Percentiles rank a stretch among this genome's conserved stretches.
Evolutionary conservation across 2,113 vertebrate genomes (phyloP).

Genomic region (Recurvirostra avosetta): DNA sequence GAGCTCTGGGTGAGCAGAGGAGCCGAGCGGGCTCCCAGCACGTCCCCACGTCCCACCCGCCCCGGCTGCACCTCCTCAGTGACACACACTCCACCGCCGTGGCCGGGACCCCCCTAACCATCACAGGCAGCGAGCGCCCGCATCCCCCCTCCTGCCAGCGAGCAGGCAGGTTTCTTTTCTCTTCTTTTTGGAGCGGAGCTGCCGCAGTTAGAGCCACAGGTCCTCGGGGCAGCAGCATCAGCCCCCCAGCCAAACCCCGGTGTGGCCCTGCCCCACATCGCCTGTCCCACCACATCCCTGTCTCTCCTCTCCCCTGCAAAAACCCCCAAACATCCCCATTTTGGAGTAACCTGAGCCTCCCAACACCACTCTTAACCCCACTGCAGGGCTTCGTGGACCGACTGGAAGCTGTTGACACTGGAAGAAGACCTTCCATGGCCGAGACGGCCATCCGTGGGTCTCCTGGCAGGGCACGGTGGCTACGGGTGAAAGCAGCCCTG

Average conservation of each 20-base stretch:
- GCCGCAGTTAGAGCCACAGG: fast-evolving
- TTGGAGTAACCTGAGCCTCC: not conserved
- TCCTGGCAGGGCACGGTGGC: not conserved
- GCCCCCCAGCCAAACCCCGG: not conserved
- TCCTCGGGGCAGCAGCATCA: not conserved
- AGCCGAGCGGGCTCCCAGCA: not conserved
- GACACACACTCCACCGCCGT: fast-evolving
- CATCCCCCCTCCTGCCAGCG: not conserved
- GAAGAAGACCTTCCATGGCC: not conserved
- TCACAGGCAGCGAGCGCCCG: not conserved
- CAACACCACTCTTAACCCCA: not conserved
- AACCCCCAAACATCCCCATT: fast-evolving
- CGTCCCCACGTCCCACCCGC: fast-evolving
- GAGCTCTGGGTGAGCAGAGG: not conserved
- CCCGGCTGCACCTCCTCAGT: too few species aligned
- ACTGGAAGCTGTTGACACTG: not conserved
- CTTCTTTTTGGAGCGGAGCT: not conserved
- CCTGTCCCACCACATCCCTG: fast-evolving
- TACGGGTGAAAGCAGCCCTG: not conserved
- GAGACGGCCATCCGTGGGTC: not conserved
- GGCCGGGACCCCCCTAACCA: not conserved
- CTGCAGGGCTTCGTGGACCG: not conserved
- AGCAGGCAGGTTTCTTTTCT: not conserved
- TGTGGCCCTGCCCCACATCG: not conserved
- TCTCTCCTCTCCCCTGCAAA: not conserved